phyloP scores from a whole-genome alignment of 1,140 invertebrate species.

The Leptoteleia sp. region DNA sequence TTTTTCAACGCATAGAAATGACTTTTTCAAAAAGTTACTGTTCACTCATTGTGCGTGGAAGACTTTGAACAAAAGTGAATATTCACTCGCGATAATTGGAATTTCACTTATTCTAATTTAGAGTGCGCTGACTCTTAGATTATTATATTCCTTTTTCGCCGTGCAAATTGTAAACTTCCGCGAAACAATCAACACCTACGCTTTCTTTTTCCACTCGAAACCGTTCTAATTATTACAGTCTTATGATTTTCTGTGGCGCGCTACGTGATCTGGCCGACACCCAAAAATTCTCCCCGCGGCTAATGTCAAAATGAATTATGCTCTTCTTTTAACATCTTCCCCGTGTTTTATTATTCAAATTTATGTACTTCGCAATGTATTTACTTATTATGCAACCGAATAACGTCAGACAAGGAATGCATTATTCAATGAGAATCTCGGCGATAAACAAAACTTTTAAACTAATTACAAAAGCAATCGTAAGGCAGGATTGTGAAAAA shows the following conservation, averaged over 20 bases:
- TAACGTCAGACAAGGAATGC: constrained; percentile 5
- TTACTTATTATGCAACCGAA: constrained; percentile 9
- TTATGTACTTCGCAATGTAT: constrained; percentile 33
- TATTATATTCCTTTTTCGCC: no score
- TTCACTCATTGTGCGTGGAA: no score
- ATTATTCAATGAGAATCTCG: constrained; percentile 8
- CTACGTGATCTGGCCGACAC: constrained; percentile 49
- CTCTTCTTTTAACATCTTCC: constrained; percentile 25
- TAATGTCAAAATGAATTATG: constrained; percentile 34
- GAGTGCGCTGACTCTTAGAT: no score
- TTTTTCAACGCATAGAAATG: no score
- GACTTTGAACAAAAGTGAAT: no score
- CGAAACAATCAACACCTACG: constrained; percentile 10
- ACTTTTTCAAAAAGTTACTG: no score
- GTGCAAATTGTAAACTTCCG: no score
- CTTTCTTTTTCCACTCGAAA: constrained; percentile 1
- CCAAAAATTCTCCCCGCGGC: constrained; percentile 27
- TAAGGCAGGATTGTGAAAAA: no score
- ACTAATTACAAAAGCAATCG: no score
- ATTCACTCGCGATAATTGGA: no score
- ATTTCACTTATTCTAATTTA: no score
- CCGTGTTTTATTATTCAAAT: constrained; percentile 30
- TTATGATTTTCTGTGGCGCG: constrained; percentile 39
- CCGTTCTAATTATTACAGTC: constrained; percentile 42
- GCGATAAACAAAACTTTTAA: background rate